phyloP scores from a whole-genome alignment of 2,888 invertebrate species.

The Melinopterus prodromus region DNA sequence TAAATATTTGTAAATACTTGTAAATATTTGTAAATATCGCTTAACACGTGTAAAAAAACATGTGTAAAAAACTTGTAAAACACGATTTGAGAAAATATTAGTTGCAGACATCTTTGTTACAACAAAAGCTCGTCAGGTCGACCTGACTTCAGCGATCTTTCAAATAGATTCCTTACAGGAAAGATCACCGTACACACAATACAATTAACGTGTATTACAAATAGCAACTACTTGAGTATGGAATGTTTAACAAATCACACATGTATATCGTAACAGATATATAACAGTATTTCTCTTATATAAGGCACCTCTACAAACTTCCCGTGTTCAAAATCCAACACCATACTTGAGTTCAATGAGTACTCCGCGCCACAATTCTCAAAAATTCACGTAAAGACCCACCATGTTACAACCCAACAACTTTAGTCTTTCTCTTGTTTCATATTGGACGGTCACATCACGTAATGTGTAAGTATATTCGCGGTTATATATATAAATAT shows the following conservation, averaged over 20 bases:
- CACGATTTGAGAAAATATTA: conserved; percentile 45
- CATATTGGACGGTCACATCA: neutral
- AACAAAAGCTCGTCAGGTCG: conserved; percentile 53
- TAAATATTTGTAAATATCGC: neutral
- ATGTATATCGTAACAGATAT: conserved; percentile 23
- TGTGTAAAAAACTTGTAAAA: conserved; percentile 25
- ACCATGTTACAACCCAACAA: conserved; percentile 7
- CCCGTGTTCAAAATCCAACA: conserved; percentile 33
- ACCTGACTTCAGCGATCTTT: conserved; percentile 34
- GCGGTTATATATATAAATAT: conserved; percentile 4
- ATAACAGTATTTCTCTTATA: conserved; percentile 24
- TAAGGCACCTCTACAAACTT: conserved; percentile 31
- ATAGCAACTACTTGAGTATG: conserved; percentile 14
- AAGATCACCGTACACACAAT: conserved; percentile 23
- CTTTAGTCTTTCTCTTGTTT: neutral
- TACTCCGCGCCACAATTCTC: conserved; percentile 31
- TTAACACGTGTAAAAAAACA: conserved; percentile 24
- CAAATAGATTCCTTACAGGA: conserved; percentile 26
- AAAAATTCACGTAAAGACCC: conserved; percentile 25
- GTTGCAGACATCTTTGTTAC: conserved; percentile 56
- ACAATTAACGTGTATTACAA: conserved; percentile 6
- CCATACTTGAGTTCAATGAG: conserved; percentile 30
- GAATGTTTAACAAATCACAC: conserved; percentile 39
- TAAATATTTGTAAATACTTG: neutral
- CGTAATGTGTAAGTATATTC: conserved; percentile 7